Conservation (phyloP, 2,888 invertebrate species). For the Pocota personata region DNA sequence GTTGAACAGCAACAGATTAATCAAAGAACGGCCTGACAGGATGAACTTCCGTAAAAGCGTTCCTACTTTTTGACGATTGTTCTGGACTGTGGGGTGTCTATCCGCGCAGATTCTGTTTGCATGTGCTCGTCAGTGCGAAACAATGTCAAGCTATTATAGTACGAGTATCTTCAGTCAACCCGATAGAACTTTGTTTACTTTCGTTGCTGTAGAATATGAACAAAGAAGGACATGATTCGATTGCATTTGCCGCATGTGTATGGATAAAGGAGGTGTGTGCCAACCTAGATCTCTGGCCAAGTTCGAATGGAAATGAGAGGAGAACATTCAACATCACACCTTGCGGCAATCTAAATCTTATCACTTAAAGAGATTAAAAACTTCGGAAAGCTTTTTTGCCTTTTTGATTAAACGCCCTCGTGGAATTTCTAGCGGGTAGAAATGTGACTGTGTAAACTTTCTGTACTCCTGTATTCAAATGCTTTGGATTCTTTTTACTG, state of each 20-base stretch:
- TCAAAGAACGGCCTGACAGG: neutral
- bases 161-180: neutral
- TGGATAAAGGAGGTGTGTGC: neutral
- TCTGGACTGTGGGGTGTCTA: neutral
- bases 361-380: constrained; percentile 25
- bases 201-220: neutral
- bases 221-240: neutral
- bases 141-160: constrained; percentile 7
- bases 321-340: neutral
- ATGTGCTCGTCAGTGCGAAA: constrained; percentile 3
- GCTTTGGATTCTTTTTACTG: neutral
- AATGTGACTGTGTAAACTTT: neutral
- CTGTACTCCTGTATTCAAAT: neutral
- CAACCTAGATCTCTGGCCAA: neutral
- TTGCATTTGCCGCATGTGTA: neutral
- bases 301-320: neutral
- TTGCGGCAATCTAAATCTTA: neutral
- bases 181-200: neutral
- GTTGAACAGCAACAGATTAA: constrained; percentile 18
- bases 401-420: neutral
- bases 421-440: neutral
- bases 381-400: neutral
- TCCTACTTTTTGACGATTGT: neutral
- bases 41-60: neutral
- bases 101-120: neutral